Base-by-base conservation (phyloP, 2,797 vertebrate genomes). In the Sebastiscus albofasciatus region DNA sequence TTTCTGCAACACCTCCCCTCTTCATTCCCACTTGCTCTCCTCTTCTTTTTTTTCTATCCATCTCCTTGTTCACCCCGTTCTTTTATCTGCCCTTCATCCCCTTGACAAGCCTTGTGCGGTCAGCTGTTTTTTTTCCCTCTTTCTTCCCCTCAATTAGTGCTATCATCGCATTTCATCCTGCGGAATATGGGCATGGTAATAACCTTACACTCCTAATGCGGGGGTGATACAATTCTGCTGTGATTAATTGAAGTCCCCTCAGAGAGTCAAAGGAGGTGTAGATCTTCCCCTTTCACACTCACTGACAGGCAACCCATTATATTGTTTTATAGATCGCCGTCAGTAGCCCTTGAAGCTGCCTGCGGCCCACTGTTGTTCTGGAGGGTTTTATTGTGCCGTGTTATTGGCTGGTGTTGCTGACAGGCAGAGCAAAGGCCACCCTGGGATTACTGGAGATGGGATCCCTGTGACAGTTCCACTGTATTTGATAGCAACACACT, bases 251-350 rank as follows among this genome's bases (percentile, higher is more conserved):
- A 90, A 87, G 90, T 93, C 92, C 90, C 92, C 85, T 92, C 92
- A 87, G 94, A 95, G 93, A 91, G 85, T 91, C 90, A 80, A 91
- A 93, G 91, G 89, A 90, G 92, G 89, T 31, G 95, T 96, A 95
- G 90, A 94, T 96, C 94, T 95, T 95, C 88, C 62, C 42, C 93
- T 94, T 95, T 94, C 93, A 93, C 93, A 82, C 89, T 88, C 75
- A 39, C 89, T 95, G 95, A 96, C 95, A 95, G 93, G 93, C 93
- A 85, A 90, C 89, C 95, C 93, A 96, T 96, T 95, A 94, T 92
- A 90, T 94, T 95, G 94, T 94, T 96, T 96, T 96, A 96, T 96
- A 94, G 95, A 95, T 95, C 36, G 89, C 94, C 84, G 92, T 95
- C 94, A 93, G 93, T 90, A 94, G 93, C 94, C 94, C 94, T 95